Conservation (phyloP, 1,140 invertebrate species). For the Anoplophora glabripennis region DNA sequence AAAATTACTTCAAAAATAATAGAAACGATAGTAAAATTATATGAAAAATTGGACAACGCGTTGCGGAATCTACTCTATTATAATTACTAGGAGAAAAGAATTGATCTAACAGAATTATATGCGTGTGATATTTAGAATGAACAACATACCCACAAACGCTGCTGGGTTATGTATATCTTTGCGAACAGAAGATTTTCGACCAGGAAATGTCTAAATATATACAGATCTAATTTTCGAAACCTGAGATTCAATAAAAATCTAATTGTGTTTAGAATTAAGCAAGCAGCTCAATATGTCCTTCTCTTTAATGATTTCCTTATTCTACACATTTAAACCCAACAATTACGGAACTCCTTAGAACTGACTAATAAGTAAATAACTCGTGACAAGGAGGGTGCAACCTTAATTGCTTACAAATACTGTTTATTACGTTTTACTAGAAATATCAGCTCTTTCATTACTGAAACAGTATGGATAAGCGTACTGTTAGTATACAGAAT, state of each 20-base stretch:
- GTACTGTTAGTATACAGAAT: background rate
- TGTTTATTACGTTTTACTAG: background rate
- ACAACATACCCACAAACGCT: no score
- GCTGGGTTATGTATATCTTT: no score
- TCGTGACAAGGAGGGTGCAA: slow-evolving; percentile 1
- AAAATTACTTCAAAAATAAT: no score
- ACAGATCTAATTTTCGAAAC: slow-evolving; percentile 16
- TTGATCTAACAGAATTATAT: no score
- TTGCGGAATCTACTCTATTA: no score
- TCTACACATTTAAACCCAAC: slow-evolving; percentile 2
- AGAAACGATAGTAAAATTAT: no score
- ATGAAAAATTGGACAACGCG: no score
- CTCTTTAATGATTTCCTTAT: slow-evolving; percentile 9
- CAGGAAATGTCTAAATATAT: background rate
- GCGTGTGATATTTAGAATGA: no score
- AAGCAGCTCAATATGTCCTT: slow-evolving; percentile 3
- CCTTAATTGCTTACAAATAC: slow-evolving; percentile 1
- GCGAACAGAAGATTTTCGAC: background rate
- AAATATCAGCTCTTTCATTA: background rate
- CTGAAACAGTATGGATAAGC: no score
- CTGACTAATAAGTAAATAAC: background rate
- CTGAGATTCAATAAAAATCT: slow-evolving; percentile 20
- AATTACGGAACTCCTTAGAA: background rate
- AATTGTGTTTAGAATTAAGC: slow-evolving; percentile 2
- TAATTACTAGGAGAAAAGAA: no score